A percentile compares a stretch with the other conserved stretches of the same genome.
Conservation (phyloP, 1,140 invertebrate genomes). For the Drosophila ercepeae region DNA sequence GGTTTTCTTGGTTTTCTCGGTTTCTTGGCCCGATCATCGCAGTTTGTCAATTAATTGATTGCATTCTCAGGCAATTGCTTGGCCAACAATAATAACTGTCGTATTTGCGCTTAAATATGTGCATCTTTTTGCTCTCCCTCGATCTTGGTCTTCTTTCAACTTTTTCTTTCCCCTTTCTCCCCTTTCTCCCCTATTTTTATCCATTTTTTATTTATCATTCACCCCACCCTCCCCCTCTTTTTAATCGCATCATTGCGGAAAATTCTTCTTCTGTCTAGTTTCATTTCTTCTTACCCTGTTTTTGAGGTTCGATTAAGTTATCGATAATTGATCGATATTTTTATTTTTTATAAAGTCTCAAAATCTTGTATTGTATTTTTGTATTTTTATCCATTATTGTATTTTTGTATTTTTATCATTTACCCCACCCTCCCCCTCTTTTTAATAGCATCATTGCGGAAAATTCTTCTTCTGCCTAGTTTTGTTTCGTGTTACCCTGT, state of each 20-base stretch:
- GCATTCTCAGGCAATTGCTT: constrained; percentile 55
- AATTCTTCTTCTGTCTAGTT: not conserved
- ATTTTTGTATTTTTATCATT: not conserved
- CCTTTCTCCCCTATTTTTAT: not conserved
- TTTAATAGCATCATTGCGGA: not conserved
- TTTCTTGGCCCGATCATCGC: constrained; percentile 44
- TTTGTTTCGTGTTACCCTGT: not conserved
- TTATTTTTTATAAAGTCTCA: too few species aligned
- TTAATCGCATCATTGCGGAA: not conserved
- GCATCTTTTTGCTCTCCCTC: constrained; percentile 40
- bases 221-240: not conserved
- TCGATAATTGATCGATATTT: too few species aligned
- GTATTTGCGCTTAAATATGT: constrained; percentile 79
- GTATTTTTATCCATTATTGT: not conserved
- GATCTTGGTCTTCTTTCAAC: not conserved
- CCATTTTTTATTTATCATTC: not conserved
- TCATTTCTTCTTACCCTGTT: not conserved
- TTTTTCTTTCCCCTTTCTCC: not conserved
- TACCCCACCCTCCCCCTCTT: not conserved
- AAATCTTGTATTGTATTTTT: too few species aligned
- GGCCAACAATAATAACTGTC: constrained; percentile 74
- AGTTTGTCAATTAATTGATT: constrained; percentile 80
- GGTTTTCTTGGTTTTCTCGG: too few species aligned
- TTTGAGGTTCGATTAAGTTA: too few species aligned
- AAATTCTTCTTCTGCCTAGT: not conserved